These are phyloP conservation scores for Carcina quercana DNA, from an alignment of 2,888 invertebrate species.

Conservation along the genomic window DNA sequence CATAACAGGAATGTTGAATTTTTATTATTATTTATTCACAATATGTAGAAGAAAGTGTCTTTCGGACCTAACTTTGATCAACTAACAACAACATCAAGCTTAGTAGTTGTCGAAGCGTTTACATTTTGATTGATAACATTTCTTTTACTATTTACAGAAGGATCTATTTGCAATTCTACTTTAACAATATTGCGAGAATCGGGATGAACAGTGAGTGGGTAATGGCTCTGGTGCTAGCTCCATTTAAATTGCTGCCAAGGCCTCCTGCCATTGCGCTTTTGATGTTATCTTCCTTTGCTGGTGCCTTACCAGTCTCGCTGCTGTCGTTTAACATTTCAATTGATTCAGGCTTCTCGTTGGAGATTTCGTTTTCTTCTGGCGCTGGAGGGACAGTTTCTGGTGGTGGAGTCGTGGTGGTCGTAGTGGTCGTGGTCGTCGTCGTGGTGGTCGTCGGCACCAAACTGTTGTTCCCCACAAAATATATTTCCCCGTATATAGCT, in stretches of 20 bases:
- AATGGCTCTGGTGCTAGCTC: slow-evolving; percentile 31
- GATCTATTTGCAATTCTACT: slow-evolving; percentile 16
- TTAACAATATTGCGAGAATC: slow-evolving; percentile 48
- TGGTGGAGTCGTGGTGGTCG: slow-evolving; percentile 70
- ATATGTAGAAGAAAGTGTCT: slow-evolving; percentile 28
- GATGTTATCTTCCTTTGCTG: slow-evolving; percentile 48
- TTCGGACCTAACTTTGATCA: slow-evolving; percentile 24
- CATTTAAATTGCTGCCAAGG: slow-evolving; percentile 44
- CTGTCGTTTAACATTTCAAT: slow-evolving; percentile 46
- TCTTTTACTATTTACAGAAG: slow-evolving; percentile 52
- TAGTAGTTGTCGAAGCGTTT: slow-evolving; percentile 49
- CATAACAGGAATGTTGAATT: slow-evolving; percentile 67
- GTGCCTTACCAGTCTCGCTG: slow-evolving; percentile 39
- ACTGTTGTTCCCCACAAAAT: slow-evolving; percentile 83
- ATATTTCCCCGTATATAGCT: slow-evolving; percentile 83
- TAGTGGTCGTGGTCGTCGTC: slow-evolving; percentile 76
- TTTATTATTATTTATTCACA: slow-evolving; percentile 62
- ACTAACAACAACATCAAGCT: slow-evolving; percentile 57
- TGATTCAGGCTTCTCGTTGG: slow-evolving; percentile 37
- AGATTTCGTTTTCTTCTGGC: slow-evolving; percentile 57
- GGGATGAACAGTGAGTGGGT: slow-evolving; percentile 41
- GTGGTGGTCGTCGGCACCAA: slow-evolving; percentile 82
- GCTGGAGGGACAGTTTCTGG: slow-evolving; percentile 69
- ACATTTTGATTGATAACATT: slow-evolving; percentile 40
- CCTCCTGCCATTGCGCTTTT: slow-evolving; percentile 50